These are phyloP conservation scores for Chlamydotis undulata DNA, from an alignment of 2,113 vertebrate genomes.

Conservation along the genomic window DNA sequence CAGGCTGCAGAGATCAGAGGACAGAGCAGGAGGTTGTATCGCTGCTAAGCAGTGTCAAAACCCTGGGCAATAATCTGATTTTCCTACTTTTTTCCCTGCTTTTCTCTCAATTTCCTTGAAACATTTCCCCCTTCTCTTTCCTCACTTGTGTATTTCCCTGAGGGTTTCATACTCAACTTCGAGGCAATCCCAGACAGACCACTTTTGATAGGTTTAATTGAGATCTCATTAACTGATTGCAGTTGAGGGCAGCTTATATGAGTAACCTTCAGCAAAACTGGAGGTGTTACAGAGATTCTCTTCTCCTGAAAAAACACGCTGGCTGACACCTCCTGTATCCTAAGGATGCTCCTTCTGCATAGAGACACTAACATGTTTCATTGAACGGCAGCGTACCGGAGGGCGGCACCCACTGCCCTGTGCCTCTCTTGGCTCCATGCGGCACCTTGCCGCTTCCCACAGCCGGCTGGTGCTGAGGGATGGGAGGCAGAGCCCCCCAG, in stretches of 20 bases:
- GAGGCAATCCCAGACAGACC: not conserved
- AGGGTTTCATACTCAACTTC: not conserved
- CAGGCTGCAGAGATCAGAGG: not conserved
- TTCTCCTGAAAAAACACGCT: not conserved
- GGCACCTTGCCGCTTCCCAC: not conserved
- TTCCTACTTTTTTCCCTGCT: rapidly evolving
- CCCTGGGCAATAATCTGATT: not conserved
- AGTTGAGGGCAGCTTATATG: not conserved
- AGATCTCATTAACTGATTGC: not conserved
- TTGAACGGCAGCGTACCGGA: not conserved
- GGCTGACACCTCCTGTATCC: not conserved
- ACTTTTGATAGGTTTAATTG: not conserved
- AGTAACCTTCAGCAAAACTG: not conserved
- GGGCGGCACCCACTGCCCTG: not conserved
- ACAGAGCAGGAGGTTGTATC: not conserved
- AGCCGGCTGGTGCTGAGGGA: rapidly evolving
- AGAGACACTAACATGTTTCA: not conserved
- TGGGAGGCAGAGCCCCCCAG: not conserved
- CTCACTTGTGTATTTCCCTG: not conserved
- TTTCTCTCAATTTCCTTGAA: not conserved
- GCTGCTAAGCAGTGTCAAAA: not conserved
- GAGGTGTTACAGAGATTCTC: not conserved
- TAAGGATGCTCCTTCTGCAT: not conserved
- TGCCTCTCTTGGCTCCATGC: rapidly evolving
- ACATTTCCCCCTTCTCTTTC: not conserved